Base-by-base conservation (phyloP, 1,140 invertebrate genomes). In the Tribolium madens region DNA sequence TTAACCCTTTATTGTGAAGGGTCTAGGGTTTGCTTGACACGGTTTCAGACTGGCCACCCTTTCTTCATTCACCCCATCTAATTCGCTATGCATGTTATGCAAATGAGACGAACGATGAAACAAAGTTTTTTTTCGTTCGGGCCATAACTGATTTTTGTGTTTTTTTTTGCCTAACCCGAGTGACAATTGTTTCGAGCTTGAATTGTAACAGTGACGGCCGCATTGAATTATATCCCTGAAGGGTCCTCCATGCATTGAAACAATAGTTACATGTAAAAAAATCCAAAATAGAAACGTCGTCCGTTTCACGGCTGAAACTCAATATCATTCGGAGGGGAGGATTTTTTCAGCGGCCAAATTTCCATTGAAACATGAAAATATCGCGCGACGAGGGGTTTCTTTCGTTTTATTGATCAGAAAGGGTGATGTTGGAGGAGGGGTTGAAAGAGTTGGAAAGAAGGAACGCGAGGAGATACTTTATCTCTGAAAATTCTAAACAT, bases 21-120 rank as follows among this genome's bases (percentile, higher is more conserved):
- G 36, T 42, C 36, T 42, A n/a, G 36, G n/a, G 36, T 42, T 18
- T 48, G 47, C 36, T 13, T 18, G 50, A 17, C 73, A 42, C 48
- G 9, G 48, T 42, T 60, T 13, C n/a, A 69, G 50, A 69, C 52
- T 76, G 77, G 64, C 77, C 77, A 79, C 74, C 77, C 77, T 60
- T 72, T 71, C 70, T 50, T 68, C 46, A 31, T 47, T 76, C 74
- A 76, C 77, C 77, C 75, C 69, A 64, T 42, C 74, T 73, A 73
- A 79, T 79, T 79, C 77, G 77, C 50, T 76, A 79, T 79, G 77
- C 77, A 76, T 76, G 77, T 79, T 79, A 79, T 79, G 77, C 77
- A 79, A 79, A 79, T 79, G 47, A 79, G 57, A 57, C 10, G 36
- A 10, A n/a, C 17, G 50, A 76, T 70, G 52, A 77, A 77, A 77